Conservation (phyloP, 2,797 vertebrate species). For the Peromyscus eremicus region DNA sequence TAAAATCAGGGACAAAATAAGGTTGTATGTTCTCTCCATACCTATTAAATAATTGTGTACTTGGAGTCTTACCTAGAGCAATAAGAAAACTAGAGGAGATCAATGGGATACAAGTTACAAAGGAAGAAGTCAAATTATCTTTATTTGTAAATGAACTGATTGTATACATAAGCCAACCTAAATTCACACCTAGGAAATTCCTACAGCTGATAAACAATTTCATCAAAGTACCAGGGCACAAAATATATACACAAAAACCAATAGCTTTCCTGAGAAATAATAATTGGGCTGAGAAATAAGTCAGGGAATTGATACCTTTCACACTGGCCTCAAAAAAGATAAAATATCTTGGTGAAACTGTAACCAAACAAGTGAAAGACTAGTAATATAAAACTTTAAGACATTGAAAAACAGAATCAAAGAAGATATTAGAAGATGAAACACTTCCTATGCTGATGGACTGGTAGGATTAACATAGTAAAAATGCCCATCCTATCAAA, state of each 20-base stretch:
- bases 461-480: not conserved
- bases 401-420: not conserved
- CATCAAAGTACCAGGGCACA: not conserved
- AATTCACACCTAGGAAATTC: not conserved
- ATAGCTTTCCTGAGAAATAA: not conserved
- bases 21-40: not conserved
- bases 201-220: not conserved
- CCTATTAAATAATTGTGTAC: not conserved
- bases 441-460: not conserved
- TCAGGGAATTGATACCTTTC: not conserved
- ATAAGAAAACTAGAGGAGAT: not conserved
- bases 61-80: not conserved
- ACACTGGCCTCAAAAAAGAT: not conserved
- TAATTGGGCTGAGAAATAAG: not conserved
- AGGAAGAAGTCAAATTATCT: not conserved
- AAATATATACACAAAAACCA: not conserved
- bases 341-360: not conserved
- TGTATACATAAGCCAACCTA: not conserved
- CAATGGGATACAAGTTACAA: not conserved
- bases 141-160: not conserved
- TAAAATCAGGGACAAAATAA: not conserved
- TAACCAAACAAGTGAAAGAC: no score
- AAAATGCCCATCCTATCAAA: not conserved
- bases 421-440: not conserved
- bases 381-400: not conserved